A percentile compares a stretch with the other conserved stretches of the same genome.
Evolutionary conservation across 1,140 invertebrate species (phyloP).

Genomic region (Nebria ingens): DNA sequence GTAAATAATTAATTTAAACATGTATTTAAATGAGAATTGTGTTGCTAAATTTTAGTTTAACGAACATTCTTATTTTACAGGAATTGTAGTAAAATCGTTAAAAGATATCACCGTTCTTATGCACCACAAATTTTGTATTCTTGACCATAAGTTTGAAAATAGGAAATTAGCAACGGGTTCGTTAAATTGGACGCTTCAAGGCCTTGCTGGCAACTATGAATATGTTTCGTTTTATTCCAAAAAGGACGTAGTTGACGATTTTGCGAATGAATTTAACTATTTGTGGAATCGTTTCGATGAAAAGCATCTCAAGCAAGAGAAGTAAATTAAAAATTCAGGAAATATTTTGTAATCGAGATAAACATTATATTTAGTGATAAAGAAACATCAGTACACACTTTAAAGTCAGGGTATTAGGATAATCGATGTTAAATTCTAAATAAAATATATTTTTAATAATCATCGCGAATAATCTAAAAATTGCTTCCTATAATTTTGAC

Average conservation of each 20-base stretch:
- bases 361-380: too few species aligned
- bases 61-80: slow-evolving; percentile 11
- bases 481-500: too few species aligned
- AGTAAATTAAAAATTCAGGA: too few species aligned
- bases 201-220: slow-evolving; percentile 15
- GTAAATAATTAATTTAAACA: background rate
- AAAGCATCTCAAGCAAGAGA: too few species aligned
- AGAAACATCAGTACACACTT: too few species aligned
- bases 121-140: slow-evolving; percentile 17
- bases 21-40: background rate
- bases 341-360: too few species aligned
- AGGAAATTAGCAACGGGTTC: slow-evolving; percentile 12
- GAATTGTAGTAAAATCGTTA: slow-evolving; percentile 12
- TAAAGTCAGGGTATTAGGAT: too few species aligned
- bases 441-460: too few species aligned
- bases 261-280: slow-evolving; percentile 13
- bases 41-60: background rate
- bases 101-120: slow-evolving; percentile 11
- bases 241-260: background rate
- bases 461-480: too few species aligned
- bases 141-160: slow-evolving; percentile 12
- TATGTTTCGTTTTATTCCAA: slow-evolving; percentile 5
- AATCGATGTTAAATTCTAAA: too few species aligned
- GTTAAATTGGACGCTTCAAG: slow-evolving; percentile 16
- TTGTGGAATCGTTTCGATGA: background rate